Conservation (phyloP, 2,888 invertebrate species). For the Phoronis australis region DNA sequence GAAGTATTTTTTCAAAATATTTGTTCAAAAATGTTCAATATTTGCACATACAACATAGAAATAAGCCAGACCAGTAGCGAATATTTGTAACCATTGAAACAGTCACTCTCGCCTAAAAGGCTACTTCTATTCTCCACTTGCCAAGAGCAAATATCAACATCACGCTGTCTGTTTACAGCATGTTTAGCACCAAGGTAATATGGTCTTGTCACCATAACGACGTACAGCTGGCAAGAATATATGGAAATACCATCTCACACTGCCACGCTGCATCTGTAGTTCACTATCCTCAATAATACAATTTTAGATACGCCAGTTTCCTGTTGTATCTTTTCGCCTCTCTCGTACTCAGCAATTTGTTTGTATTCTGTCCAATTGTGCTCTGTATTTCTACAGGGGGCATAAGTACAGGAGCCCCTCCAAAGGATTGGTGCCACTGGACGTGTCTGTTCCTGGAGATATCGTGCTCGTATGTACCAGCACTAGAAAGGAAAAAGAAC, state of each 20-base stretch:
- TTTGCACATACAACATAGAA: too few relatives aligned
- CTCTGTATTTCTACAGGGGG: conserved; percentile 45
- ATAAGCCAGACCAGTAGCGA: too few relatives aligned
- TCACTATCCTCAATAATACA: conserved; percentile 52
- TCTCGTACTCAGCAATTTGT: conserved; percentile 50
- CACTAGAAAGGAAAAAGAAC: conserved; percentile 28
- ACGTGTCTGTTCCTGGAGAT: conserved; percentile 40
- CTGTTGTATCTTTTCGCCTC: conserved; percentile 50
- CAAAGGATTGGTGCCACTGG: conserved; percentile 52
- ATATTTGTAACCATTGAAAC: too few relatives aligned
- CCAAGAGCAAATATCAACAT: too few relatives aligned
- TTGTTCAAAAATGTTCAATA: too few relatives aligned
- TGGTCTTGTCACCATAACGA: too few relatives aligned
- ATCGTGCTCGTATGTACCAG: conserved; percentile 48
- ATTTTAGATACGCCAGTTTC: conserved; percentile 49
- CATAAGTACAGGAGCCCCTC: conserved; percentile 44
- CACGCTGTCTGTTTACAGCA: too few relatives aligned
- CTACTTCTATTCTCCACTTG: too few relatives aligned
- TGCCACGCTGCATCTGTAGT: background rate
- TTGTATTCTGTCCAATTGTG: conserved; percentile 49
- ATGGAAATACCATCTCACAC: background rate
- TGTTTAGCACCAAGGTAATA: too few relatives aligned
- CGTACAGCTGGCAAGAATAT: too few relatives aligned
- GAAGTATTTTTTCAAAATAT: too few relatives aligned
- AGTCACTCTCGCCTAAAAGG: too few relatives aligned